Base-by-base conservation (phyloP, 1,140 invertebrate genomes). In the Trypoxylus dichotomus region DNA sequence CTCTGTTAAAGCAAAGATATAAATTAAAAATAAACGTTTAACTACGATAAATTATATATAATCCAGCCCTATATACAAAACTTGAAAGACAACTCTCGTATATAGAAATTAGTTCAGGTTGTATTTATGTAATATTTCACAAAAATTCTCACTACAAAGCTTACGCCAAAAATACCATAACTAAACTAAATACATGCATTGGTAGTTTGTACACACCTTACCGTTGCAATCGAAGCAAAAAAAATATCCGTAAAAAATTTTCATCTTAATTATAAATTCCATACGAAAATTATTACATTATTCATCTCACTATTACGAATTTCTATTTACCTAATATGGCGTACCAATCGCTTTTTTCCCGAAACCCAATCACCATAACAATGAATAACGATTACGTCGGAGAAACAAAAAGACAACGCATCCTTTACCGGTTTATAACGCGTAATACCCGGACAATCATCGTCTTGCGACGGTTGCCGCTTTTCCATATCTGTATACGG, bases 351-450 rank as follows among this genome's bases (percentile, higher is more conserved):
- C 60, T 29, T 68, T 74, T 74, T 42, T 21, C 29, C n/a, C 29
- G 32, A 41, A 74, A 74, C 10, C 37, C 32, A 42, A 74, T 74
- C 21, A 42, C 19, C 72, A 15, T 19, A 74, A 37, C 60, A 76
- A 68, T 37, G 37, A n/a, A 37, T 21, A 24, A 54, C 47, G 19
- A 76, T 76, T 25, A 60, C 37, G 3, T 37, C 1, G 6, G 11
- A n/a, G 11, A 68, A 68, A 68, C 13, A 68, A 68, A 68, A 68
- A 68, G 24, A 68, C 21, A 29, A 24, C 24, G 24, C 21, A n/a
- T 24, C 24, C 25, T 60, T 25, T 29, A 68, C 60, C 11, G 47
- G 13, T 54, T 19, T 54, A 54, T 54, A 54, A 54, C 47, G 10
- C 0, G 32, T 37, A 37, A 37, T 37, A 37, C 10, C 5, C 8